Percentiles rank a stretch among this genome's conserved stretches.
These are phyloP conservation scores for Mesodorylaimus sp. DNA, from an alignment of 2,888 invertebrate species.

Conservation along the genomic window DNA sequence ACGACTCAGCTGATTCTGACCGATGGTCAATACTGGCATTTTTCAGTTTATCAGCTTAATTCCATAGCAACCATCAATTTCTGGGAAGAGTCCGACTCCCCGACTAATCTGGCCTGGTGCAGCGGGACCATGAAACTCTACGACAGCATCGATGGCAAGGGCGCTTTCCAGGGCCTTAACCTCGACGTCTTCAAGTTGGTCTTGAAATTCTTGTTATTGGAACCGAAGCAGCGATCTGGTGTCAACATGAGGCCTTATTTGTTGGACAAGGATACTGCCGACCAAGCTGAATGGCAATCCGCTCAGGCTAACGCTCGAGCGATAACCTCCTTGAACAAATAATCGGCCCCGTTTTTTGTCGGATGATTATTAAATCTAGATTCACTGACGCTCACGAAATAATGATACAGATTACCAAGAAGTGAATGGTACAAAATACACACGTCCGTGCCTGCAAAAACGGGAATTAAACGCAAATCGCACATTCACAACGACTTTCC, in stretches of 20 bases:
- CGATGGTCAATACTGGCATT: conserved; percentile 66
- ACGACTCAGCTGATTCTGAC: conserved; percentile 69
- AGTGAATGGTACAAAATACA: too few relatives aligned
- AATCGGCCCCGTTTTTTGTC: too few relatives aligned
- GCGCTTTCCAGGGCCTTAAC: background rate
- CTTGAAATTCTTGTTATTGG: background rate
- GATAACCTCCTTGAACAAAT: too few relatives aligned
- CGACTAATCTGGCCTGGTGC: background rate
- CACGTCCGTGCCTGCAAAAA: too few relatives aligned
- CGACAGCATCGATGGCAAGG: background rate
- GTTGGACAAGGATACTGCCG: background rate
- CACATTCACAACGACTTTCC: too few relatives aligned
- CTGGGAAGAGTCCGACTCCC: background rate
- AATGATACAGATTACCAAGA: too few relatives aligned
- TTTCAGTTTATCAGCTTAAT: conserved; percentile 78
- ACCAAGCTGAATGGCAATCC: background rate
- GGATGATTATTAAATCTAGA: too few relatives aligned
- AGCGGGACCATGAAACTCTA: background rate
- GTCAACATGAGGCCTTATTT: background rate
- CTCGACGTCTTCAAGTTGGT: background rate
- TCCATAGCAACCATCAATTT: conserved; percentile 36
- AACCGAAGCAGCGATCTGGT: background rate
- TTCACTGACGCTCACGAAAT: too few relatives aligned
- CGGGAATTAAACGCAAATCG: too few relatives aligned
- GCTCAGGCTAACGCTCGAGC: too few relatives aligned